Percentiles rank a stretch among this genome's conserved stretches.
phyloP scores from a whole-genome alignment of 1,140 invertebrate genomes.

The Ostrea denselamellosa region DNA sequence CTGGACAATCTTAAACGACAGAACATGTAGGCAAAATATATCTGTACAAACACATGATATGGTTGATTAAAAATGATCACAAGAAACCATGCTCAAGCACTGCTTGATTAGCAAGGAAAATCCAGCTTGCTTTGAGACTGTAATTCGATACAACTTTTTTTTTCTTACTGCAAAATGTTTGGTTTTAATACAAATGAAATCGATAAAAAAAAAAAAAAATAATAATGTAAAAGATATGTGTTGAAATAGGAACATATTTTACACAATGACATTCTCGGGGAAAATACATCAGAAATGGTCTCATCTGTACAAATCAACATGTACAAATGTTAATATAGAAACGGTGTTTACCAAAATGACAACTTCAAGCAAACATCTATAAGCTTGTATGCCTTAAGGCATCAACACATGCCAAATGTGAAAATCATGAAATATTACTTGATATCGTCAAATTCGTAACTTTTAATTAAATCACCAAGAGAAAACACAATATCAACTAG shows the following conservation, averaged over 20 bases:
- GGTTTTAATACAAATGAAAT: neutral
- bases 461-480: neutral
- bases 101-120: conserved; percentile 30
- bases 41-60: conserved; percentile 17
- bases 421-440: neutral
- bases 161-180: neutral
- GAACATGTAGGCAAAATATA: conserved; percentile 5
- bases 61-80: conserved; percentile 31
- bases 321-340: neutral
- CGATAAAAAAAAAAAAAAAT: neutral
- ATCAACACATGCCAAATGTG: neutral
- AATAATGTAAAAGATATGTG: conserved; percentile 18
- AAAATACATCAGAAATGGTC: neutral
- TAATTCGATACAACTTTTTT: neutral
- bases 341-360: neutral
- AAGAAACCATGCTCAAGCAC: neutral
- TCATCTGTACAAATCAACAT: neutral
- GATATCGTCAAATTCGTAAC: neutral
- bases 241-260: neutral
- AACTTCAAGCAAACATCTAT: neutral
- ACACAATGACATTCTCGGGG: neutral
- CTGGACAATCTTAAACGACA: neutral
- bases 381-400: neutral
- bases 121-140: conserved; percentile 1
- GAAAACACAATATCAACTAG: neutral